These are phyloP conservation scores for Amia ocellicauda DNA, from an alignment of 2,113 vertebrate genomes.

Conservation along the genomic window DNA sequence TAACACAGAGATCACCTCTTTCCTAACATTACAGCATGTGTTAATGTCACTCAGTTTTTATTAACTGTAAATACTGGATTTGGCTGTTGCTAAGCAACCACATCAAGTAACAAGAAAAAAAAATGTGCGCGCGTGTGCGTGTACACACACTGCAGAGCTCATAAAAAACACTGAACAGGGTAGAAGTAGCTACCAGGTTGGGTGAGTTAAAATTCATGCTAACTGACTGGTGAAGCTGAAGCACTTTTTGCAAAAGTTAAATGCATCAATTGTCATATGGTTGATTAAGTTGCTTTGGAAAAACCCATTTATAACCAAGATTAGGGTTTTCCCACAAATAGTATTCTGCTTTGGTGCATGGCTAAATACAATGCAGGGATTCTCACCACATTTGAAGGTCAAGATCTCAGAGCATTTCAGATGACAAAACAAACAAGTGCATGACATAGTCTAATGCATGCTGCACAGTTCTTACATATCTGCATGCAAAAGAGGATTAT, in stretches of 20 bases:
- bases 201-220: background rate
- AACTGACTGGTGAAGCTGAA: background rate
- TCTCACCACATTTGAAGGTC: too few relatives aligned
- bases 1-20: conserved; percentile 49
- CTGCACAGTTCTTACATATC: too few relatives aligned
- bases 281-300: background rate
- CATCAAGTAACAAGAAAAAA: conserved; percentile 54
- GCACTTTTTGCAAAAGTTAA: conserved; percentile 8
- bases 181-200: background rate
- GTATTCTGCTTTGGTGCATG: background rate
- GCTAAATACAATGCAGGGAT: background rate
- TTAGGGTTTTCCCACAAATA: background rate
- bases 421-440: too few relatives aligned
- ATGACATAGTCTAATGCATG: too few relatives aligned
- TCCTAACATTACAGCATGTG: conserved; percentile 45
- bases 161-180: conserved; percentile 16
- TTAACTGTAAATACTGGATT: conserved; percentile 59
- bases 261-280: background rate
- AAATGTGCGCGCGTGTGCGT: conserved; percentile 30
- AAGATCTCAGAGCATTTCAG: too few relatives aligned
- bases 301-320: background rate
- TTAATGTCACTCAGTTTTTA: conserved; percentile 62
- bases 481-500: too few relatives aligned
- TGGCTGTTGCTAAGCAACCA: conserved; percentile 58
- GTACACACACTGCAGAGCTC: conserved; percentile 16